These are phyloP conservation scores for Pseudococcus longispinus DNA, from an alignment of 2,888 invertebrate species.

Conservation along the genomic window DNA sequence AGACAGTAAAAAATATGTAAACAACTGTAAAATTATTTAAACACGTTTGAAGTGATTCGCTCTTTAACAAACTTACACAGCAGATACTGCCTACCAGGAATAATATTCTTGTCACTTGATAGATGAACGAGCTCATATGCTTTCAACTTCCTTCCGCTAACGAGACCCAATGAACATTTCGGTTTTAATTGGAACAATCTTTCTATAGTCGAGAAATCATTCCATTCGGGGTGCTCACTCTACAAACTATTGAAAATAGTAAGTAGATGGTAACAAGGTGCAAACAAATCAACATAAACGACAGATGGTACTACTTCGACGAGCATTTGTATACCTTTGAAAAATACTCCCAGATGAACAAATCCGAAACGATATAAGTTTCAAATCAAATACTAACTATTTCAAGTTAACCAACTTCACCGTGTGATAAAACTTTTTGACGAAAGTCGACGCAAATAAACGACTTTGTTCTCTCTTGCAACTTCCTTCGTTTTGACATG, in stretches of 20 bases:
- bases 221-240: not conserved
- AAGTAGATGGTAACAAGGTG: not conserved
- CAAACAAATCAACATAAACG: constrained; percentile 26
- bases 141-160: not conserved
- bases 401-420: constrained; percentile 13
- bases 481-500: not conserved
- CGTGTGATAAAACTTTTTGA: not conserved
- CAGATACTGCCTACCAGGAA: not conserved
- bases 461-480: not conserved
- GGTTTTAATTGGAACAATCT: constrained; percentile 30
- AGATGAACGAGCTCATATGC: not conserved
- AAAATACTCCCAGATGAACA: constrained; percentile 17
- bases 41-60: constrained; percentile 18
- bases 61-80: not conserved
- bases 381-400: constrained; percentile 41
- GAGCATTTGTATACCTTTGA: constrained; percentile 35
- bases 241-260: not conserved
- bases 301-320: constrained; percentile 17
- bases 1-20: not conserved
- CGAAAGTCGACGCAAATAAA: constrained; percentile 19
- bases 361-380: constrained; percentile 40
- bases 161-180: not conserved
- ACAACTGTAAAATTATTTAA: constrained; percentile 16
- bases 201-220: not conserved
- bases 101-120: not conserved